These are phyloP conservation scores for Lottia gigantea DNA, from an alignment of 2,888 invertebrate species.

Conservation along the genomic window DNA sequence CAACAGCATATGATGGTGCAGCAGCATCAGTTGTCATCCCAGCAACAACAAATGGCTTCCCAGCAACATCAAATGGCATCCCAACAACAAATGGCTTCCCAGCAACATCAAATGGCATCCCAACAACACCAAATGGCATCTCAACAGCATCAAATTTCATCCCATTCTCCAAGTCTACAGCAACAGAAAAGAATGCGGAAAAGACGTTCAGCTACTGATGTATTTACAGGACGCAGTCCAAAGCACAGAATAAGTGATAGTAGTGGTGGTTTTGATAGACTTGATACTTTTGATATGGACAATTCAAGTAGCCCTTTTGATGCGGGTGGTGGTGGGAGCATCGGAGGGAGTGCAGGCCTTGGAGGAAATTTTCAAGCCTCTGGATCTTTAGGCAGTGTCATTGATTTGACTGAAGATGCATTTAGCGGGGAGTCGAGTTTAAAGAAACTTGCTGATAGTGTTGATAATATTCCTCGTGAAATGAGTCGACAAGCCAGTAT, in stretches of 20 bases:
- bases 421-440: conserved; percentile 49
- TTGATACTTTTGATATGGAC: conserved; percentile 34
- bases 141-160: no score
- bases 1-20: neutral
- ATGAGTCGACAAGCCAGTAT: conserved; percentile 27
- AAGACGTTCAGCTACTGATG: conserved; percentile 55
- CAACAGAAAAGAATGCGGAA: conserved; percentile 45
- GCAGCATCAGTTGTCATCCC: no score
- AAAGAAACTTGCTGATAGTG: conserved; percentile 50
- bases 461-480: conserved; percentile 39
- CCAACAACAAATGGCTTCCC: no score
- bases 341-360: conserved; percentile 20
- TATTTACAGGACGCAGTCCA: conserved; percentile 60
- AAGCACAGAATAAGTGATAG: conserved; percentile 58
- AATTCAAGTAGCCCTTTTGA: conserved; percentile 31
- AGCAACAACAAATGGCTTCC: no score
- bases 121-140: no score
- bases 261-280: conserved; percentile 40
- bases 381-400: conserved; percentile 30
- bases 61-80: no score
- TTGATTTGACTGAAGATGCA: conserved; percentile 54
- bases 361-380: conserved; percentile 13
- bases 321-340: conserved; percentile 20
- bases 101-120: no score
- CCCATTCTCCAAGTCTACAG: conserved; percentile 6